phyloP scores from a whole-genome alignment of 2,888 invertebrate species.

The Epirrhoe tristata region DNA sequence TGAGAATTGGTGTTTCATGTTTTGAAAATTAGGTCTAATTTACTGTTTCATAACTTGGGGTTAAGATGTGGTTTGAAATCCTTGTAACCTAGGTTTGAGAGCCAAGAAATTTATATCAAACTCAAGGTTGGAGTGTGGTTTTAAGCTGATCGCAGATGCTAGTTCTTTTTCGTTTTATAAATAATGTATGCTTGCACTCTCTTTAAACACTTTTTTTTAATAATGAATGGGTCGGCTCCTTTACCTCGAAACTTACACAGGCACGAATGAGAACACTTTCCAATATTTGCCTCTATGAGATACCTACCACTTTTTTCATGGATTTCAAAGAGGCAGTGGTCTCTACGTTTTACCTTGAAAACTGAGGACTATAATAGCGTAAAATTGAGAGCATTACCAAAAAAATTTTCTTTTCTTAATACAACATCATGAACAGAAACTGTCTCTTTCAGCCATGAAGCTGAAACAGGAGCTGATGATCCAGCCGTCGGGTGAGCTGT shows the following conservation, averaged over 20 bases:
- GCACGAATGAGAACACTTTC: too few species aligned
- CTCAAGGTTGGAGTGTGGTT: constrained; percentile 7
- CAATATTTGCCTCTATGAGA: too few species aligned
- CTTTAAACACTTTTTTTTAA: too few species aligned
- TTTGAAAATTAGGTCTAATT: neutral
- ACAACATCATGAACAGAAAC: neutral
- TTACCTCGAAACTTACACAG: too few species aligned
- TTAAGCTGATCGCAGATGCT: neutral
- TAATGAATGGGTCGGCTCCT: too few species aligned
- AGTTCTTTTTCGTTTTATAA: neutral
- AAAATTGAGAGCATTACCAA: neutral
- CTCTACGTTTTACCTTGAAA: too few species aligned
- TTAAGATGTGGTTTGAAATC: neutral
- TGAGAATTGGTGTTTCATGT: neutral
- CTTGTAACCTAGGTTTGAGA: neutral
- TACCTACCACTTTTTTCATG: too few species aligned
- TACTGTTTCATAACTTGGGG: neutral
- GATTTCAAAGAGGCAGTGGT: too few species aligned
- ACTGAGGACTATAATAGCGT: too few species aligned
- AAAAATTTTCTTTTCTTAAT: neutral
- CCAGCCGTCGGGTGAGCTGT: constrained; percentile 89
- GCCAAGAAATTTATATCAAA: neutral
- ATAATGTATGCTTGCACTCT: too few species aligned
- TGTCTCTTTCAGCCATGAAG: constrained; percentile 69
- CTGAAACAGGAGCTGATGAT: constrained; percentile 85